Evolutionary conservation across 2,888 invertebrate species (phyloP).

Genomic region (Mimumesa dahlbomi): DNA sequence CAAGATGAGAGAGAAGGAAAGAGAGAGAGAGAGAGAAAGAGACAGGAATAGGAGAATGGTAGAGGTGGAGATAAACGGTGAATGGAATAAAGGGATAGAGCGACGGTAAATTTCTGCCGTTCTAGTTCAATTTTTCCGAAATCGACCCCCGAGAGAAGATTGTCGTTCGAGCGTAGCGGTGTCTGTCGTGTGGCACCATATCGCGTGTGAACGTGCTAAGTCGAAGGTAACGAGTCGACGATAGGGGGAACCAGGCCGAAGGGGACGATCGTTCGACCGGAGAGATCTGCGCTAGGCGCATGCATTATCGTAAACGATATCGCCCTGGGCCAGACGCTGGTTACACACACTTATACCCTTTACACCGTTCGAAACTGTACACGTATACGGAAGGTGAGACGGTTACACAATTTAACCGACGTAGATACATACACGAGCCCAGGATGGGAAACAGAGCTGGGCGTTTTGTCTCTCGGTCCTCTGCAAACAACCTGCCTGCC

Average conservation of each 20-base stretch:
- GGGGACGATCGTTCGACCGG: conserved; percentile 62
- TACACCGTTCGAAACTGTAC: conserved; percentile 11
- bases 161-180: conserved; percentile 22
- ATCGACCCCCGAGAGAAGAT: conserved; percentile 41
- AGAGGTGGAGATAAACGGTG: too few relatives aligned
- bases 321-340: conserved; percentile 57
- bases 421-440: conserved; percentile 26
- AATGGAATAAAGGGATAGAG: not conserved
- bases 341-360: conserved; percentile 28
- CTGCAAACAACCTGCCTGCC: conserved; percentile 52
- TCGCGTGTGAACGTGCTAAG: conserved; percentile 63
- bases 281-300: conserved; percentile 61
- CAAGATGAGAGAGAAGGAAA: not conserved
- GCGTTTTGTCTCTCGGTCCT: conserved; percentile 51
- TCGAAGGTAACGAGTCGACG: conserved; percentile 62
- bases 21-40: not conserved
- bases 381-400: conserved; percentile 23
- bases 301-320: conserved; percentile 67
- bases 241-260: conserved; percentile 40
- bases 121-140: conserved; percentile 51
- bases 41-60: conserved; percentile 1
- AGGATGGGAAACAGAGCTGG: conserved; percentile 36
- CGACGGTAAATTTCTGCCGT: conserved; percentile 9
- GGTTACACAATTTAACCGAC: conserved; percentile 11
- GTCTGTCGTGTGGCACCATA: conserved; percentile 43